Evolutionary conservation across 2,888 invertebrate genomes (phyloP), one percentile per base, ranked within the genome.

Genomic region (Oxytorus armatus): DNA sequence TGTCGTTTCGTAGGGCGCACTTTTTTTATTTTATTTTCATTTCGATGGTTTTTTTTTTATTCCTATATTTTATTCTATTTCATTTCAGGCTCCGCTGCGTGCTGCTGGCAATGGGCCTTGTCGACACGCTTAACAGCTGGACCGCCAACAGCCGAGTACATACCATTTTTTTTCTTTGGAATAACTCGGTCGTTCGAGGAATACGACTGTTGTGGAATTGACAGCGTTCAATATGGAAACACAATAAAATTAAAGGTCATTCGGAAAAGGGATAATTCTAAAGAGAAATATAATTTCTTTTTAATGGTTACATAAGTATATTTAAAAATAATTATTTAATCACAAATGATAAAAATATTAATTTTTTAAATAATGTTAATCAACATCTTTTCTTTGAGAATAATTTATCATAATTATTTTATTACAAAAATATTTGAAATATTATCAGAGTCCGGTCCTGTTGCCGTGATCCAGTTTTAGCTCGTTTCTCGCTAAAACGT

Each of bases 41-140:
- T 59, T 66, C 8, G 8, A 18, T 14, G 25, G 25, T 29, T 16
- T 36, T 47, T 36, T 47, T 16, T 53, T 33, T 33, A 8, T 65
- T 36, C 1, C 2, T 21, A 23, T 23, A 39, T 57, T 29, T 49
- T 63, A 25, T 57, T 29, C 39, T 63, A 25, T 29, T 47, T 65
- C 36, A 55, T 57, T 75, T 66, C 21, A 39, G 49, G 16, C 11
- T 23, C 47, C 11, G 3, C 53, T 11, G 3, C 14, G 25, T 29
- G 5, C 25, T 25, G 29, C 25, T n/a, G n/a, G n/a, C 49, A 66
- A 66, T 57, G 65, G 23, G 75, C 65, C 65, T 66, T 47, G 55
- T 3, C 16, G 65, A 55, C 65, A 49, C 66, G 53, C 61, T 63
- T 63, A 36, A 44, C 69, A 63, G 69, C 69, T 70, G 69, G 33